phyloP scores from a whole-genome alignment of 1,140 invertebrate species.

The Drosophila pseudoananassae region DNA sequence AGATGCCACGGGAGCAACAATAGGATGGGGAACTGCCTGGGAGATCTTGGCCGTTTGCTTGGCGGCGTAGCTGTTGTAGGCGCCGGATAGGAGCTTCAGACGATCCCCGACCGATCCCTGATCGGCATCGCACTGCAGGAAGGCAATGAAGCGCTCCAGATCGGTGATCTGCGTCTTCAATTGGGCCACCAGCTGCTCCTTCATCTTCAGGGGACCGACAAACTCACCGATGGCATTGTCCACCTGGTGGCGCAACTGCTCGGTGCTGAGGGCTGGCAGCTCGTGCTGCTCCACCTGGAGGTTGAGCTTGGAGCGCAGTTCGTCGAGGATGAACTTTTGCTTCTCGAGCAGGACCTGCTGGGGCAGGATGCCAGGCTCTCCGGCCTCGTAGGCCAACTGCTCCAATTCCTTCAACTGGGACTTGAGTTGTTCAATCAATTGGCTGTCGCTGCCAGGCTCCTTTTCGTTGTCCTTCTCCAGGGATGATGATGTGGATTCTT shows the following conservation, averaged over 20 bases:
- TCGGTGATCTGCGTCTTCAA: slow-evolving; percentile 98
- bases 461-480: neutral
- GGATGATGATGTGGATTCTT: neutral
- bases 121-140: slow-evolving; percentile 92
- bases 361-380: slow-evolving; percentile 90
- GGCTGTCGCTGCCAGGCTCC: slow-evolving; percentile 89
- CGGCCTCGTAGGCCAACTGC: slow-evolving; percentile 95
- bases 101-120: slow-evolving; percentile 50
- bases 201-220: slow-evolving; percentile 97
- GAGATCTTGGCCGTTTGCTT: slow-evolving; percentile 66
- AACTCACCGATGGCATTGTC: slow-evolving; percentile 90
- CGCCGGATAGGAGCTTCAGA: slow-evolving; percentile 58
- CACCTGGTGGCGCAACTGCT: slow-evolving; percentile 87
- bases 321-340: slow-evolving; percentile 94
- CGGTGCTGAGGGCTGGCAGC: slow-evolving; percentile 85
- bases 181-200: slow-evolving; percentile 97
- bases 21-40: slow-evolving; percentile 8
- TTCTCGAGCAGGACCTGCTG: slow-evolving; percentile 93
- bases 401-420: slow-evolving; percentile 97
- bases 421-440: slow-evolving; percentile 96
- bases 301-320: slow-evolving; percentile 91
- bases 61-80: slow-evolving; percentile 80
- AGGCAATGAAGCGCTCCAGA: slow-evolving; percentile 98
- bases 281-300: slow-evolving; percentile 79
- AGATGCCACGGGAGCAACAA: neutral